These are phyloP conservation scores for Protula sp. DNA, from an alignment of 2,888 invertebrate genomes.

Conservation along the genomic window DNA sequence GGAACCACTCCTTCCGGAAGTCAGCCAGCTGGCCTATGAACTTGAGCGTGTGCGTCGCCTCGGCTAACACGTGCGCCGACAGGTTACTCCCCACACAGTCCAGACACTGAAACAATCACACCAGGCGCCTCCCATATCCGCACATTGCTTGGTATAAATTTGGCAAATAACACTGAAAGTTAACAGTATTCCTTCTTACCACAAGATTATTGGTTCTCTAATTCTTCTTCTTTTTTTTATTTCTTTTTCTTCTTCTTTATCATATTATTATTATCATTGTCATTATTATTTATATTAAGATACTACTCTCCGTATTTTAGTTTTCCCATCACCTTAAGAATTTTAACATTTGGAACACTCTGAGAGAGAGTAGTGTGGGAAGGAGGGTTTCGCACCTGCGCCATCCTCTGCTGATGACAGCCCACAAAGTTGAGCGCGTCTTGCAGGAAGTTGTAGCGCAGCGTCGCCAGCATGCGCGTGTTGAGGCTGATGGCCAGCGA, in stretches of 20 bases:
- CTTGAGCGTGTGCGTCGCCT: slow-evolving; percentile 13
- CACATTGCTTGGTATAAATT: background rate
- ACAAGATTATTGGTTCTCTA: too few species aligned
- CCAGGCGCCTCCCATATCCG: background rate
- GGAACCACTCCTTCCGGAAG: slow-evolving; percentile 38
- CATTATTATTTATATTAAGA: too few species aligned
- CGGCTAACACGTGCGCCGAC: slow-evolving; percentile 5
- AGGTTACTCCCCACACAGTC: slow-evolving; percentile 7
- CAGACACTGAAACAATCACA: slow-evolving; percentile 13
- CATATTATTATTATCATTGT: too few species aligned
- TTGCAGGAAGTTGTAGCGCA: slow-evolving; percentile 50
- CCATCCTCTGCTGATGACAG: slow-evolving; percentile 54
- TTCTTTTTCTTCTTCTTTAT: too few species aligned
- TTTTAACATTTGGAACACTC: too few species aligned
- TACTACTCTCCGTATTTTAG: too few species aligned
- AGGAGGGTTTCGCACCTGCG: slow-evolving; percentile 38
- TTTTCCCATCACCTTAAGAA: too few species aligned
- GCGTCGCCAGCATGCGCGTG: slow-evolving; percentile 38
- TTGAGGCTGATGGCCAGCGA: slow-evolving; percentile 43
- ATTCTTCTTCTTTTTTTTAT: too few species aligned
- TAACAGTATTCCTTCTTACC: too few species aligned
- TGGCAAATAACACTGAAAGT: too few species aligned
- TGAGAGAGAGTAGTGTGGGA: too few species aligned
- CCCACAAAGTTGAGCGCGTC: slow-evolving; percentile 52
- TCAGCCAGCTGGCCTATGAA: slow-evolving; percentile 16